These are phyloP conservation scores for Nicator chloris DNA, from an alignment of 2,113 vertebrate genomes.

Conservation along the genomic window DNA sequence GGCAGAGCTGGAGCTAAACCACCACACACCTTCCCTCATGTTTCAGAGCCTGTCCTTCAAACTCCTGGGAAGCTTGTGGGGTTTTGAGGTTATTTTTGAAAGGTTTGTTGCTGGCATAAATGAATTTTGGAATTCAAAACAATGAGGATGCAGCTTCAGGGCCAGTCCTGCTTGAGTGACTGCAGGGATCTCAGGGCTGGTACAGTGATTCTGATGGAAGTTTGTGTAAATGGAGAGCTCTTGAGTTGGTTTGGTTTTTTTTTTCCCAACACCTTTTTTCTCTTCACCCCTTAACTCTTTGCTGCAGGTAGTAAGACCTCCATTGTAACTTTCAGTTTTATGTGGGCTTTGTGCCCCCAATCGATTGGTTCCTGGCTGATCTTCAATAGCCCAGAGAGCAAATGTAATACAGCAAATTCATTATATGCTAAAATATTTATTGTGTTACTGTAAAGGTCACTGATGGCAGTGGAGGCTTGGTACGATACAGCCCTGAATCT, in stretches of 20 bases:
- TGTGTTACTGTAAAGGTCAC: neutral
- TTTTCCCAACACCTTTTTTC: neutral
- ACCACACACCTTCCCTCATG: fast-evolving
- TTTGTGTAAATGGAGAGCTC: neutral
- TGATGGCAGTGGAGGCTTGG: neutral
- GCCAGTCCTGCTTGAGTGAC: neutral
- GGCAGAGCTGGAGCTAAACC: neutral
- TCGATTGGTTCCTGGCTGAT: neutral
- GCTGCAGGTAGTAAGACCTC: neutral
- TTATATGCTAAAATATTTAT: slow-evolving; percentile 11
- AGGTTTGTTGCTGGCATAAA: neutral
- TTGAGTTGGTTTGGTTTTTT: neutral
- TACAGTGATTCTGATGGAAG: neutral
- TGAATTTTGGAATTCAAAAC: neutral
- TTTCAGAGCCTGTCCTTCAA: neutral
- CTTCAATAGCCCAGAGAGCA: neutral
- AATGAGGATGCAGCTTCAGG: neutral
- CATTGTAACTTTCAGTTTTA: neutral
- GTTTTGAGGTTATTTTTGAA: neutral
- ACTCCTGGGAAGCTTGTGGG: neutral
- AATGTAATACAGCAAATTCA: neutral
- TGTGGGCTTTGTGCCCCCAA: neutral
- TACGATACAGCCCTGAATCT: neutral
- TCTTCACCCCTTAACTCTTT: neutral
- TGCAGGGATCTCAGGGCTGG: neutral